Percentiles rank a stretch among this genome's conserved stretches.
These are phyloP conservation scores for Phainopepla nitens DNA, from an alignment of 2,113 vertebrate species.

Conservation along the genomic window DNA sequence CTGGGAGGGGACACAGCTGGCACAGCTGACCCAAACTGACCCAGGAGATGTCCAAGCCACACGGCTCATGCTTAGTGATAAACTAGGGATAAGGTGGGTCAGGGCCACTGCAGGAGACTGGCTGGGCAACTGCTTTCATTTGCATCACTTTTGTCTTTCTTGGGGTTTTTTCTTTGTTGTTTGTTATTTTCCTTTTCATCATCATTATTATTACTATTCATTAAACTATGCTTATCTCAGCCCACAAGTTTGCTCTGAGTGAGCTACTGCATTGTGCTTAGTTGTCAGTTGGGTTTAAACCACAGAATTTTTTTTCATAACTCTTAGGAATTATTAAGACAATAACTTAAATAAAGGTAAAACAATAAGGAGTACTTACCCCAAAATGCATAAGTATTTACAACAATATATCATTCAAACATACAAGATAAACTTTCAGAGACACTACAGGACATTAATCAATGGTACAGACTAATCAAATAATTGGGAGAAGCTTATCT, in stretches of 20 bases:
- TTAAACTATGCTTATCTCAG: background rate
- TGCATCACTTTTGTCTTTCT: background rate
- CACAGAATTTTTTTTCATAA: background rate
- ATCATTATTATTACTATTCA: background rate
- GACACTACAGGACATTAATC: constrained; percentile 19
- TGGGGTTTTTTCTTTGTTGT: background rate
- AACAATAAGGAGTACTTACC: background rate
- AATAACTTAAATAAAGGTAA: background rate
- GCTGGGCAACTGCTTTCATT: background rate
- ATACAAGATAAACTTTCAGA: constrained; percentile 9
- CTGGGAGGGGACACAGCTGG: background rate
- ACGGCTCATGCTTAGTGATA: rapidly evolving
- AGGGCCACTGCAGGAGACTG: background rate
- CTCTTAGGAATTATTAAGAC: constrained; percentile 22
- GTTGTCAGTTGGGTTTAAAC: background rate
- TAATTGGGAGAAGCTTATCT: background rate
- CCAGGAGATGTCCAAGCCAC: background rate
- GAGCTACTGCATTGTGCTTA: background rate
- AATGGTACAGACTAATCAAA: constrained; percentile 22
- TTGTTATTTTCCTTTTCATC: background rate
- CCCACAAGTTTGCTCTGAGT: background rate
- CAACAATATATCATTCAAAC: background rate
- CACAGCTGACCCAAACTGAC: background rate
- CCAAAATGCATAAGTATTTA: background rate
- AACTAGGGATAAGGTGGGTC: background rate